A percentile compares a stretch with the other conserved stretches of the same genome.
phyloP scores from a whole-genome alignment of 2,797 vertebrate genomes.

The Chelonia mydas region DNA sequence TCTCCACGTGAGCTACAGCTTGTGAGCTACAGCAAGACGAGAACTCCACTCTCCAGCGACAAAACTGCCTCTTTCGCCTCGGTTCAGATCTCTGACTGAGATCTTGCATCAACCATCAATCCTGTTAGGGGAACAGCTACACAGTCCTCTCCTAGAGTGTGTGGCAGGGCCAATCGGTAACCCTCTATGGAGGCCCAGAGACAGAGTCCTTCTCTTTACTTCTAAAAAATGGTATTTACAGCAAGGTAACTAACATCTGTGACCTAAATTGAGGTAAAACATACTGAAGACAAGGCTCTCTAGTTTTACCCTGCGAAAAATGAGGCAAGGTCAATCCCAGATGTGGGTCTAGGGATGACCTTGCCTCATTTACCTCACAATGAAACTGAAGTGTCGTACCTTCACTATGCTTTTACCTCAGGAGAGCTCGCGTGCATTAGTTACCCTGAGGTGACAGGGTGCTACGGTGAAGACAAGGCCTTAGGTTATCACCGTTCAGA shows the following conservation, averaged over 20 bases:
- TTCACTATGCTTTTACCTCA: no score
- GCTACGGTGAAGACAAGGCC: no score
- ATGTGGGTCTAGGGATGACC: no score
- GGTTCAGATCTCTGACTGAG: neutral
- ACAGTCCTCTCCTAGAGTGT: neutral
- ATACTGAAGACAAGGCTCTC: fast-evolving
- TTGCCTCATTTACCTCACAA: no score
- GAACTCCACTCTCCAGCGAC: neutral
- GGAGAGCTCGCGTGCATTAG: no score
- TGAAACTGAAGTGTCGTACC: no score
- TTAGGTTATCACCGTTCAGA: neutral
- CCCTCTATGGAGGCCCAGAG: neutral
- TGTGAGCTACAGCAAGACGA: neutral
- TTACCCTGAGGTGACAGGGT: no score
- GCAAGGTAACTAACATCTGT: neutral
- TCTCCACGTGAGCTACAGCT: neutral
- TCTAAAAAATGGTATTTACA: neutral
- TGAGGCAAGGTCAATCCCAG: no score
- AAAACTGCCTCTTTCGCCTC: neutral
- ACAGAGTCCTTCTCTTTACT: neutral
- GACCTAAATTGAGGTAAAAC: no score
- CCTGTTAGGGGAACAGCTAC: neutral
- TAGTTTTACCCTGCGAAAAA: neutral
- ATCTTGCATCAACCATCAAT: neutral
- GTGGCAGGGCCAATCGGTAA: neutral